Evolutionary conservation across 2,888 invertebrate genomes (phyloP), one percentile per base, ranked within the genome.

Genomic region (Tethea ocularis): DNA sequence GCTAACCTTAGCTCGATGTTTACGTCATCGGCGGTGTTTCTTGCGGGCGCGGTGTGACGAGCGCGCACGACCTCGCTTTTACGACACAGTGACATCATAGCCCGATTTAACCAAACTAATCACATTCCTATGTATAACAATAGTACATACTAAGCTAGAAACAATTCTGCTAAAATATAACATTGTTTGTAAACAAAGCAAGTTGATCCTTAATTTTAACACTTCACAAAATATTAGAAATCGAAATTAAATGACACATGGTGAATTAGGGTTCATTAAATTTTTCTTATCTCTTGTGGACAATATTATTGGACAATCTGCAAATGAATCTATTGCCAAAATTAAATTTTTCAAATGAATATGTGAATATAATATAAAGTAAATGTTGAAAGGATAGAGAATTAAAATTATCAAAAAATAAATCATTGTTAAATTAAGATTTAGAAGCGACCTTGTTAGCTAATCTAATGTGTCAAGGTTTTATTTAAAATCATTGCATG

Each of bases 11-110:
- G 80, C 79, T 69, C 77, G 63, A 74, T 83, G 89, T 92, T 92
- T 92, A 91, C 92, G 92, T 93, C 92, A 93, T 91, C 92, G 85
- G 69, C 86, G 83, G 81, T 76, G 83, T 84, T 89, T 88, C 82
- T 76, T 69, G 82, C 84, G 84, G 84, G 86, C 83, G 83, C 85
- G 85, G 85, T 82, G 75, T 84, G 89, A 89, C 88, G 88, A 85
- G 82, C 80, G 82, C 83, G 81, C 70, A 77, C 89, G 93, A 87
- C 93, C 92, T 92, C 91, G 92, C 83, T 81, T 91, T 88, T 89
- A 92, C 91, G 92, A 91, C 88, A 88, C 71, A 77, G 87, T 93
- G 93, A 93, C 92, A 92, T 93, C 93, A 93, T 92, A 88, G 77
- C 87, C 82, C 79, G 77, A 89, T 88, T 81, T 91, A 92, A 84